A percentile compares a stretch with the other conserved stretches of the same genome.
Evolutionary conservation across 2,797 vertebrate genomes (phyloP).

Genomic region (Cheirogaleus major): DNA sequence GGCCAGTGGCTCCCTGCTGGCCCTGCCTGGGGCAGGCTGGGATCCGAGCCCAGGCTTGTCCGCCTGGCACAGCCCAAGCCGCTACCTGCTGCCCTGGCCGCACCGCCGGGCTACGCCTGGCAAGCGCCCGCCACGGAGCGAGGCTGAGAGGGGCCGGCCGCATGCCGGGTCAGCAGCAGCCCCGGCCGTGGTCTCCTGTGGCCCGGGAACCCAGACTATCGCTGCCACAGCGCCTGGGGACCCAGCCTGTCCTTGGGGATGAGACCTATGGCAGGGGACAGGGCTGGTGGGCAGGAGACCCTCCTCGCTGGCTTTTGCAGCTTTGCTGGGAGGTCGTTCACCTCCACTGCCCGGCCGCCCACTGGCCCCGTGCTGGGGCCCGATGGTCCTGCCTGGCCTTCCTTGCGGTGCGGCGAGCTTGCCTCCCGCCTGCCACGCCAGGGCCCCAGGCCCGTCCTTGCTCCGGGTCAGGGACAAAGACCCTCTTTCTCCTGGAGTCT

Average conservation of each 20-base stretch:
- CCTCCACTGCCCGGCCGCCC: fast-evolving
- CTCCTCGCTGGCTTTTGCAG: background rate
- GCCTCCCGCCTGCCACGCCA: background rate
- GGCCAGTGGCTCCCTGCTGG: background rate
- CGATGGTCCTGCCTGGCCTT: background rate
- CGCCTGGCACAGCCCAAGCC: fast-evolving
- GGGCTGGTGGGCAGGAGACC: background rate
- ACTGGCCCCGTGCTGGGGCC: background rate
- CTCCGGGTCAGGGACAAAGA: background rate
- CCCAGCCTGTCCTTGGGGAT: background rate
- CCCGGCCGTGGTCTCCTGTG: background rate
- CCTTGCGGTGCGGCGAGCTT: background rate
- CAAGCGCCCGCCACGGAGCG: background rate
- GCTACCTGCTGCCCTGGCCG: too few species aligned
- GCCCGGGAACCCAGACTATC: too few species aligned
- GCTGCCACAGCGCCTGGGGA: background rate
- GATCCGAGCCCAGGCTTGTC: background rate
- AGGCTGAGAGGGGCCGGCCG: background rate
- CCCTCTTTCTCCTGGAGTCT: background rate
- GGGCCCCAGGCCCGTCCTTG: background rate
- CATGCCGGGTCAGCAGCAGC: background rate
- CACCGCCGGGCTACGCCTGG: too few species aligned
- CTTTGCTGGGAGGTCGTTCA: background rate
- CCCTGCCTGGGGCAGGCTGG: background rate
- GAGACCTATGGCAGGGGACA: too few species aligned